Evolutionary conservation across 1,140 invertebrate genomes (phyloP), one percentile per base, ranked within the genome.

Genomic region (Pteromalus puparum): DNA sequence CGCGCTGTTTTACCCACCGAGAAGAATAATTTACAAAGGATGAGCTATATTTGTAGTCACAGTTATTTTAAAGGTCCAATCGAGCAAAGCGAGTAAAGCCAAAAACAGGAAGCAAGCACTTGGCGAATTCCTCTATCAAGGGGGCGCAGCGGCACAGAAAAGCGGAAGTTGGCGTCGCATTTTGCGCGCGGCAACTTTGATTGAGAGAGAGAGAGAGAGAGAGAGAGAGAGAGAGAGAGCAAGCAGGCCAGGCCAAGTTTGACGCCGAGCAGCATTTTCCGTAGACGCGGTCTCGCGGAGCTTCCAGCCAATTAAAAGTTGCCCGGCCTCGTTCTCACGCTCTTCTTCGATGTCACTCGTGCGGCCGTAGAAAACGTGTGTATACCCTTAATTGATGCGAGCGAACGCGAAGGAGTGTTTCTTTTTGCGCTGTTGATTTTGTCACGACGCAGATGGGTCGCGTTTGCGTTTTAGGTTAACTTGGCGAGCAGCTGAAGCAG

Each of bases 111-210:
- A 18, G 18, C 18, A 5, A 61, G 21, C 21, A 61, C 53, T 61
- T 61, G n/a, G 53, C 21, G 53, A 61, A 61, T 61, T 21, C 53
- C 53, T 21, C 21, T 5, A 21, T 18, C 12, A 15, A 15, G 15
- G 21, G 53, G 21, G 53, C 18, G 21, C 53, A 61, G 18, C 53
- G n/a, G 21, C 0, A n/a, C 53, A 61, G 53, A 61, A n/a, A 21
- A 1, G 5, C 18, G 53, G 21, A 61, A 61, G 18, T 61, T n/a
- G 53, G 53, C 7, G 21, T 61, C 18, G 21, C 53, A 61, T 61
- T 70, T 80, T 34, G 68, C 68, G 21, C 42, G 65, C n/a, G n/a
- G 13, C 28, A 82, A 75, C 81, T 82, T 82, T 73, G 72, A 82
- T 75, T 75, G 81, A 82, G 80, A 80, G 46, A 42, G 26, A 26